A percentile compares a stretch with the other conserved stretches of the same genome.
Evolutionary conservation across 2,888 invertebrate genomes (phyloP).

Genomic region (Silvanus unidentatus): DNA sequence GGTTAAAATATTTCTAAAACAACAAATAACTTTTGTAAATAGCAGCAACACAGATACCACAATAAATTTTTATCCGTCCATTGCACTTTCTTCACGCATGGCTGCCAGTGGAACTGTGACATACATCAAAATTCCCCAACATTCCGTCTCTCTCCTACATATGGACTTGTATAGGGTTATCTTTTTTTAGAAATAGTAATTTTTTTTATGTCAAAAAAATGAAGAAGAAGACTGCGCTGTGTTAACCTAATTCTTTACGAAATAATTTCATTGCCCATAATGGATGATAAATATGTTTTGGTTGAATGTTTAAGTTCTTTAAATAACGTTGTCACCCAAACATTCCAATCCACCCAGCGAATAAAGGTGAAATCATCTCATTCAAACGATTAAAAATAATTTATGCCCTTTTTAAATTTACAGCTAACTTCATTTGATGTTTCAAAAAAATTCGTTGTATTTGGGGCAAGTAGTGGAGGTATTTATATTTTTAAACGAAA

Average conservation of each 20-base stretch:
- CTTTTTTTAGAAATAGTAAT: too few species aligned
- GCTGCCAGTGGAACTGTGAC: too few species aligned
- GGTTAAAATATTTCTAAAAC: not conserved
- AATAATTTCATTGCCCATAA: conserved; percentile 15
- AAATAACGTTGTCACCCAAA: conserved; percentile 55
- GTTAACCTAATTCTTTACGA: too few species aligned
- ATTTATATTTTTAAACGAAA: conserved; percentile 69
- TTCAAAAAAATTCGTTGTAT: conserved; percentile 64
- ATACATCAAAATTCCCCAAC: too few species aligned
- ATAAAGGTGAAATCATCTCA: conserved; percentile 57
- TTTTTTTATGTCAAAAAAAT: too few species aligned
- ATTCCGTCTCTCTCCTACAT: too few species aligned
- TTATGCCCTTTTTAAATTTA: conserved; percentile 33
- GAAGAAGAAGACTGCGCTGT: too few species aligned
- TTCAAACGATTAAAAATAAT: conserved; percentile 12
- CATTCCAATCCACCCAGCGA: conserved; percentile 61
- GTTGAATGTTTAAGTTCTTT: conserved; percentile 45
- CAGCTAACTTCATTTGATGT: conserved; percentile 74
- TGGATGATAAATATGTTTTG: conserved; percentile 32
- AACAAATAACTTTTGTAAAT: conserved; percentile 4
- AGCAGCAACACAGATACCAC: not conserved
- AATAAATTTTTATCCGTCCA: conserved; percentile 24
- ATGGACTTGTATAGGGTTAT: too few species aligned
- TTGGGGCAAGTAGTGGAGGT: conserved; percentile 79
- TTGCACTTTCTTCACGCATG: conserved; percentile 31